Base-by-base conservation (phyloP, 1,140 invertebrate species). In the Macrotrachela quadricornifera region DNA sequence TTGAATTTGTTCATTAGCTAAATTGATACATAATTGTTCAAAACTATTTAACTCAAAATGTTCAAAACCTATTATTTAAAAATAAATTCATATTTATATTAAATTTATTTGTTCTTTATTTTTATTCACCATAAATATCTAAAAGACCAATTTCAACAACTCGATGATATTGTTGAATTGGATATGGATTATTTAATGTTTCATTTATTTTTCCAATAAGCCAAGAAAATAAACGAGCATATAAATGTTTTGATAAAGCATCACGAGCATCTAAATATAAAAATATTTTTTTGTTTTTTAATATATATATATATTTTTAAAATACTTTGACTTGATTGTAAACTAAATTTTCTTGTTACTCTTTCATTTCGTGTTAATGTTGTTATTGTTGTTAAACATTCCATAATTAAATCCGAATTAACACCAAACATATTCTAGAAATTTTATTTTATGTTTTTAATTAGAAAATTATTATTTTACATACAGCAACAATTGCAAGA, bases 11-110 rank as follows among this genome's bases (percentile, higher is more conserved):
- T 95, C 87, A 69, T 92, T 94, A 10, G 86, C 86, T 70, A 90
- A 92, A 72, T 95, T 95, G 53, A 94, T 92, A 66, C 86, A 92
- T 58, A 92, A 76, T 70, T 94, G 87, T 71, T 95, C 88, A 69
- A 92, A 95, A 66, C 84, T 88, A 64, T 76, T 76, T 57, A 66
- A 63, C n/a, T 66, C 69, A 62, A 78, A 76, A 70, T 92, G 85
- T 70, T 94, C 88, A 73, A 95, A 94, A 40, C 88, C 88, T 30
- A 30, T 8, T n/a, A n/a, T n/a, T n/a, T n/a, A n/a, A 30, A 30
- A 30, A 30, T 2, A 30, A 30, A 4, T 30, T 30, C 21, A 30
- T n/a, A n/a, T n/a, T n/a, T n/a, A n/a, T n/a, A n/a, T n/a, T n/a
- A n/a, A n/a, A n/a, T n/a, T n/a, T n/a, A n/a, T n/a, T n/a, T n/a